Evolutionary conservation across 2,113 vertebrate genomes (phyloP).

Genomic region (Leptocoma aspasia): DNA sequence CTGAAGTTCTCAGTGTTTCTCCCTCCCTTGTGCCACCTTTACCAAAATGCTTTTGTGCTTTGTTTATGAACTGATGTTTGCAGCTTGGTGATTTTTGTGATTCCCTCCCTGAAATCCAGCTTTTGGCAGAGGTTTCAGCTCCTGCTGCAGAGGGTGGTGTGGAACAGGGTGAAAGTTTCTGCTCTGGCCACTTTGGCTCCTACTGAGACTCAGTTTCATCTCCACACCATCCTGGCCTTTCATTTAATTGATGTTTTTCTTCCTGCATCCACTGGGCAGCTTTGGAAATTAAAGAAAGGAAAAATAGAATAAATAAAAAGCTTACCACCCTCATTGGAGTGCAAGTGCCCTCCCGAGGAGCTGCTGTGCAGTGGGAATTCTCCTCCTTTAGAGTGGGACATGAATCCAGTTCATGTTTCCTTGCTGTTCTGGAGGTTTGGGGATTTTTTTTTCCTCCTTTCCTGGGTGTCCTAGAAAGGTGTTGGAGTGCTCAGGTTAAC

Average conservation of each 20-base stretch:
- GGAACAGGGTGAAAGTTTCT: not conserved
- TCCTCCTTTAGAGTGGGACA: not conserved
- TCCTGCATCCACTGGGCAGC: not conserved
- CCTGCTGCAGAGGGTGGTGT: not conserved
- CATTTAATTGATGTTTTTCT: not conserved
- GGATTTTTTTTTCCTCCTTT: not conserved
- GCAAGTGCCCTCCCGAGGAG: not conserved
- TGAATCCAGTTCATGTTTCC: rapidly evolving
- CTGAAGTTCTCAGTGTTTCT: not conserved
- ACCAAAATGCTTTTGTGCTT: not conserved
- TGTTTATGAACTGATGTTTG: rapidly evolving
- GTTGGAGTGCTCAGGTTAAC: not conserved
- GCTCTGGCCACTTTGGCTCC: not conserved
- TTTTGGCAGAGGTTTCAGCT: not conserved
- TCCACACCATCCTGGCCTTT: not conserved
- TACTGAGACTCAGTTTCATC: not conserved
- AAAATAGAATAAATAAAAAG: not conserved
- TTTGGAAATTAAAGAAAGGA: not conserved
- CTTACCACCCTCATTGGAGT: rapidly evolving
- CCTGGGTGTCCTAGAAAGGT: not conserved
- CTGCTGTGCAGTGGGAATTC: not conserved
- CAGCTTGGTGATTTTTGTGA: not conserved
- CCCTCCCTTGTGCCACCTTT: not conserved
- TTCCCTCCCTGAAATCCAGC: not conserved
- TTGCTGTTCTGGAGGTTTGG: not conserved